These are phyloP conservation scores for Aphidoletes aphidimyza DNA, from an alignment of 2,888 invertebrate species.

Conservation along the genomic window DNA sequence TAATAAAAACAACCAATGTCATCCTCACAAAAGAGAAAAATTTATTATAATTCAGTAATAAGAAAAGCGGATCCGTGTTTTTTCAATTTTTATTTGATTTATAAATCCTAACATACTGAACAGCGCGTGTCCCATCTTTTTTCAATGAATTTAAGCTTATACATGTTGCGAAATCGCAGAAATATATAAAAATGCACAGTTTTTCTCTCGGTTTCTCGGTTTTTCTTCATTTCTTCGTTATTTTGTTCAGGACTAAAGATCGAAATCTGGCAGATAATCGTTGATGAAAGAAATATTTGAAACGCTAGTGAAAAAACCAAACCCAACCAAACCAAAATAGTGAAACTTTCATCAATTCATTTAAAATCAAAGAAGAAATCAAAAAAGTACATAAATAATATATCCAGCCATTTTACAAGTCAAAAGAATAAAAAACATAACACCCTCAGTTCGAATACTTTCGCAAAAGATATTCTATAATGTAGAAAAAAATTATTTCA, in stretches of 20 bases:
- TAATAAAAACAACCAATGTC: conserved; percentile 5
- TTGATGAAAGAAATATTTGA: not conserved
- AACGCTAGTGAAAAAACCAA: not conserved
- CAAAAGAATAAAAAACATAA: conserved; percentile 22
- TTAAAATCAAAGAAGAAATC: not conserved
- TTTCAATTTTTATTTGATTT: conserved; percentile 15
- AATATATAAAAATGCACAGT: not conserved
- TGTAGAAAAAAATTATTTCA: conserved; percentile 11
- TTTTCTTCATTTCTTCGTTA: not conserved
- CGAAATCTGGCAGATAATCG: too few species aligned
- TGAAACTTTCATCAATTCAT: too few species aligned
- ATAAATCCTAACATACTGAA: conserved; percentile 3
- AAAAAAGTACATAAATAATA: not conserved
- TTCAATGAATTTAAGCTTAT: too few species aligned
- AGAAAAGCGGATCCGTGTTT: not conserved
- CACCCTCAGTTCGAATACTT: not conserved
- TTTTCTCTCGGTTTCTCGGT: not conserved
- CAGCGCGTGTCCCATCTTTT: not conserved
- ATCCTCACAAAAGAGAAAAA: not conserved
- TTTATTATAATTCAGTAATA: not conserved
- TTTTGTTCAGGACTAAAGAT: too few species aligned
- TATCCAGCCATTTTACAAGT: not conserved
- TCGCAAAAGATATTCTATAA: not conserved
- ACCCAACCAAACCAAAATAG: too few species aligned
- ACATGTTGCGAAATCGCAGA: not conserved